These are phyloP conservation scores for Buteo buteo DNA, from an alignment of 2,113 vertebrate genomes.

Conservation along the genomic window DNA sequence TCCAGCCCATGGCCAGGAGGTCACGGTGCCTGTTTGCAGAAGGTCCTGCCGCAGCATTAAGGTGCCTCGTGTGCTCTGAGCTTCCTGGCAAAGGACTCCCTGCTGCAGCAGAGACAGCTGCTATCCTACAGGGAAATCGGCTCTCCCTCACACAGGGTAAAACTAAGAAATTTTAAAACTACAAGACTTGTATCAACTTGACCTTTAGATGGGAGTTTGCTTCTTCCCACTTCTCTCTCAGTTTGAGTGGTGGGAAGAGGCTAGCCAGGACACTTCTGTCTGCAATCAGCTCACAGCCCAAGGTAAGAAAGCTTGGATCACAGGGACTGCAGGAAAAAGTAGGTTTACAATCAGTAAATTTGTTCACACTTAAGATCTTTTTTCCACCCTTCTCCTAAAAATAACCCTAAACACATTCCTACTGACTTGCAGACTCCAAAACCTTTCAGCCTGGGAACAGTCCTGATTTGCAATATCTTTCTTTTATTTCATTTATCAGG, in stretches of 20 bases:
- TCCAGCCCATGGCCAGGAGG: not conserved
- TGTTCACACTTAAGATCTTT: not conserved
- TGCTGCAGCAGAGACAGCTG: not conserved
- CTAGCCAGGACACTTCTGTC: not conserved
- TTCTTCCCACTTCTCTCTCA: not conserved
- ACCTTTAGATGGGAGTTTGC: not conserved
- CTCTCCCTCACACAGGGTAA: not conserved
- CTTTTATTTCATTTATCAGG: not conserved
- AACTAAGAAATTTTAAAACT: not conserved
- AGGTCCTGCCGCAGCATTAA: not conserved
- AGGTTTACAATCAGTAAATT: not conserved
- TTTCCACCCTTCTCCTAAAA: not conserved
- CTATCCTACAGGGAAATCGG: not conserved
- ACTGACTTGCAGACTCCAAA: not conserved
- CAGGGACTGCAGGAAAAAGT: not conserved
- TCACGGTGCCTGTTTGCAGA: not conserved
- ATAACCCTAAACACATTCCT: not conserved
- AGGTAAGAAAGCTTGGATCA: not conserved
- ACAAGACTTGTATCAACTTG: not conserved
- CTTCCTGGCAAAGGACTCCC: not conserved
- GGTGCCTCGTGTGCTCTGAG: accelerated
- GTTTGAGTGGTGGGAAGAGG: not conserved
- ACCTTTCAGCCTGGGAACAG: not conserved
- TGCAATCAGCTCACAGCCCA: not conserved
- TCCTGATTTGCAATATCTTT: not conserved